Percentiles rank a stretch among this genome's conserved stretches.
phyloP scores from a whole-genome alignment of 2,888 invertebrate species.

The Melieria picta region DNA sequence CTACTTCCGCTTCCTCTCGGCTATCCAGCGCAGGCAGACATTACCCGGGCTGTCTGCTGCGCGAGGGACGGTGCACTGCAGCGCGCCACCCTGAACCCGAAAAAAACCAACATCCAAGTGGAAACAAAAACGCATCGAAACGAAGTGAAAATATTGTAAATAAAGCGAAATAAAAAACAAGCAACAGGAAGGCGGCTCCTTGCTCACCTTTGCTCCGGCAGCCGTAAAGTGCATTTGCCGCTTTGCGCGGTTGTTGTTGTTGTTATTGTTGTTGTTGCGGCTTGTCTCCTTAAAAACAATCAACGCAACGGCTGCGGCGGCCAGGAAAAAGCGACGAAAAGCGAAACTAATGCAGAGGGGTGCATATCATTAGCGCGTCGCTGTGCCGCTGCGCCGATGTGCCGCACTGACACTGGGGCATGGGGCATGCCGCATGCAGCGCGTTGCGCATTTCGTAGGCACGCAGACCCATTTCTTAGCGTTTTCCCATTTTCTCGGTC shows the following conservation, averaged over 20 bases:
- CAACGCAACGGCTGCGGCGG: conserved; percentile 20
- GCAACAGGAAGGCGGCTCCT: too few relatives aligned
- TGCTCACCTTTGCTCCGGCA: too few relatives aligned
- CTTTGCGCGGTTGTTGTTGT: too few relatives aligned
- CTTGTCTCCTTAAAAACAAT: conserved; percentile 28
- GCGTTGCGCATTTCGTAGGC: conserved; percentile 13
- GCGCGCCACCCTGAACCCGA: conserved; percentile 9
- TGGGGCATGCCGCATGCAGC: background rate
- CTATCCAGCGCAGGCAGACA: background rate
- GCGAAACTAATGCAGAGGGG: conserved; percentile 47
- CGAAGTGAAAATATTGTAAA: background rate
- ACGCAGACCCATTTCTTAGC: conserved; percentile 2
- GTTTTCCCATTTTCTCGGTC: background rate
- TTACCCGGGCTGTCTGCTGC: background rate
- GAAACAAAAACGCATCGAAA: background rate
- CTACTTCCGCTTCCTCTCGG: background rate
- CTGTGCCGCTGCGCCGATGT: background rate
- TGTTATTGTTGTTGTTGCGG: background rate
- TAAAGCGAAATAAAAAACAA: conserved; percentile 3
- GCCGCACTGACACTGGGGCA: conserved; percentile 1
- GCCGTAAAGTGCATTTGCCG: conserved; percentile 15
- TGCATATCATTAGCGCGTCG: conserved; percentile 59
- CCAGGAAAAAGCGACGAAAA: conserved; percentile 34
- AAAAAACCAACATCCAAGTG: conserved; percentile 15
- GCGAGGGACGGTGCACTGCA: background rate